Percentiles rank a stretch among this genome's conserved stretches.
phyloP scores from a whole-genome alignment of 2,113 vertebrate genomes.

The Archilochus colubris region DNA sequence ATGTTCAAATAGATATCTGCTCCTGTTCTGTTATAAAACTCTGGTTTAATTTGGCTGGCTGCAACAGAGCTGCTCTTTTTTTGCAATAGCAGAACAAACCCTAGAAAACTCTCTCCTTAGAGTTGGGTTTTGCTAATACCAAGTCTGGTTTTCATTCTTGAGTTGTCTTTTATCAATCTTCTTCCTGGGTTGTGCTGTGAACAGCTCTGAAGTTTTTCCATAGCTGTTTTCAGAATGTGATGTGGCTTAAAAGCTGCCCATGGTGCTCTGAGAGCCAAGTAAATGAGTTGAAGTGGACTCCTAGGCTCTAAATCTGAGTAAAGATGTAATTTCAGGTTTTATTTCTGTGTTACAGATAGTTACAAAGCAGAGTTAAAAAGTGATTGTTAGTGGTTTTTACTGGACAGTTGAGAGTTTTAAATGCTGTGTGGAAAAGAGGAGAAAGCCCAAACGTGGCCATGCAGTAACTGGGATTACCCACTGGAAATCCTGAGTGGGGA shows the following conservation, averaged over 20 bases:
- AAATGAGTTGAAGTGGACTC: not conserved
- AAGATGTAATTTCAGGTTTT: not conserved
- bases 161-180: not conserved
- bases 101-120: not conserved
- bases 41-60: not conserved
- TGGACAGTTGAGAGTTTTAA: not conserved
- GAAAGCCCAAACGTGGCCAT: not conserved
- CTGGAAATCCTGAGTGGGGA: not conserved
- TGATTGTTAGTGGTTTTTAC: not conserved
- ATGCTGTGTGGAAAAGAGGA: not conserved
- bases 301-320: not conserved
- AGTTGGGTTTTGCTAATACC: not conserved
- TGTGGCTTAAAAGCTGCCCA: not conserved
- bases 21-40: not conserved
- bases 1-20: not conserved
- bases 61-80: not conserved
- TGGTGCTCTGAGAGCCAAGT: not conserved
- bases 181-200: not conserved
- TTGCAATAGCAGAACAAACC: not conserved
- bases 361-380: not conserved
- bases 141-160: not conserved
- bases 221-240: not conserved
- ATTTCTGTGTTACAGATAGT: not conserved
- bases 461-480: fast-evolving
- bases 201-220: not conserved